Base-by-base conservation (phyloP, 2,888 invertebrate genomes). In the Trachelus stipa region DNA sequence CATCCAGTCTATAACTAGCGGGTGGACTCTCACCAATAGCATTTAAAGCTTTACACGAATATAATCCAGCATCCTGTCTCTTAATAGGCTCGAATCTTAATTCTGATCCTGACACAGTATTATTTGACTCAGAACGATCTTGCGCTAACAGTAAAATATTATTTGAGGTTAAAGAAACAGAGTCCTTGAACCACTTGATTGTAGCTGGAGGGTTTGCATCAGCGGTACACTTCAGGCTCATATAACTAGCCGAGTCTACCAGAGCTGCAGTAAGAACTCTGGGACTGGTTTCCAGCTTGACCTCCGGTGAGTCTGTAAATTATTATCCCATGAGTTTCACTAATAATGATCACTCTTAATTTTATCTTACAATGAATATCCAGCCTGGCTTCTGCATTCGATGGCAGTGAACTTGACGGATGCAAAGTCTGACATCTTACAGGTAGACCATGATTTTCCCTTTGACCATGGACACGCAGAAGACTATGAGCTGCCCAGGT, bases 401-500 rank as follows among this genome's bases (percentile, higher is more conserved):
- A 93, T n/a, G 95, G 90, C 34, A 87, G 81, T 2, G 96, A 94
- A 90, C 95, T 97, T 1, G 97, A 96, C 76, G 97, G 97, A 89
- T 98, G 98, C 81, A 96, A 94, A 34, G 97, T 96, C 56, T 97
- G 93, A 91, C 98, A 98, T 81, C 96, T 94, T 85, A 98, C 93
- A 87, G 95, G 95, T 81, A 95, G 93, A 15, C 96, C 96, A 90
- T 97, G 97, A 68, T 96, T 95, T 34, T 96, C 95, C 86, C 97
- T 94, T 83, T 95, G 95, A 76, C 97, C 97, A n/a, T 95, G 95
- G 82, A 97, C 93, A 89, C 96, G 96, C 12, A 98, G 93, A n/a
- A 96, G 95, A 0, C 97, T 97, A 73, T 96, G 93, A 3, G 97
- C 96, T 75, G 96, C 95, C 97, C 97, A 98, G 73, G 97, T 97